Base-by-base conservation (phyloP, 2,113 vertebrate species). In the Spea multiplicata region DNA sequence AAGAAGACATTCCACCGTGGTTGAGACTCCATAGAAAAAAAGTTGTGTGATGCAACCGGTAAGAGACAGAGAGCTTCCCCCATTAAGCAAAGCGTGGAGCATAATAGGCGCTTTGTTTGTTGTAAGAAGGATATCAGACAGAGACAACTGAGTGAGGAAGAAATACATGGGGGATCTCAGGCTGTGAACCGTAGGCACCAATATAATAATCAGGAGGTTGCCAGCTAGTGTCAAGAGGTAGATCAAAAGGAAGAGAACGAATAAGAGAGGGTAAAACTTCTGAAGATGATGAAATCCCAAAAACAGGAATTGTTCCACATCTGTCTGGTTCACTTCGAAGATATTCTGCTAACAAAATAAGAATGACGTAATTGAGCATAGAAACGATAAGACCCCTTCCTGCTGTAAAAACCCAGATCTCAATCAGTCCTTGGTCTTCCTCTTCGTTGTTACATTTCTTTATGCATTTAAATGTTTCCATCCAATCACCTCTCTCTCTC, bases 61-160 rank as follows among this genome's bases (percentile, higher is more conserved):
- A 5, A 81, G 83, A 3, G 85, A 85, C 8, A 87, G 82, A 47
- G 82, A 67, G 0, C 66, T 55, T 12, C 0, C 57, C 0, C 45
- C 16, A 1, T 0, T 3, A 52, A 86, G 7, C 2, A 64, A 0
- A 0, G 82, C 81, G 0, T 49, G 49, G 44, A 86, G 70, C 50
- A 87, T 47, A 66, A 82, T 83, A 57, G 87, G 84, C 17, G 85
- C 72, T 0, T 74, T 87, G 68, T 75, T 83, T 0, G 84, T 84
- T 0, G 84, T 85, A 82, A 69, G 85, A 78, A 3, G 82, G 45
- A 7, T 86, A 83, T 5, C 85, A 62, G 55, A 61, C 2, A 77
- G 2, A 9, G 75, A 70, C 5, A 77, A 13, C 55, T 77, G 75
- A 12, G 45, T 44, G 12, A 77, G 57, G 53, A 77, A 70, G 66